Evolutionary conservation across 2,888 invertebrate species (phyloP).

Genomic region (Nomada ruficornis): DNA sequence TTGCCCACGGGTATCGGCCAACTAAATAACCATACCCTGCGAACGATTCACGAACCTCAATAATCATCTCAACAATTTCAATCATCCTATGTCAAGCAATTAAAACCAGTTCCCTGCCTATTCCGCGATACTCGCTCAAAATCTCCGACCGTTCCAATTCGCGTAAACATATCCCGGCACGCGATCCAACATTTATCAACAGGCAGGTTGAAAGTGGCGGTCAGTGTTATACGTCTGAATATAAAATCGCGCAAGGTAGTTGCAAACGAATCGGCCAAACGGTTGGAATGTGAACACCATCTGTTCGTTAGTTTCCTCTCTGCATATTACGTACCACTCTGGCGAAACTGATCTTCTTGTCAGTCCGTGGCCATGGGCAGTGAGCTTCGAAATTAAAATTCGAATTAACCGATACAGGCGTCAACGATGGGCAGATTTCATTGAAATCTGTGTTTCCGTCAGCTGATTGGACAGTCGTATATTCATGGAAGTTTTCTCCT

Average conservation of each 20-base stretch:
- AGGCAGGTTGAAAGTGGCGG: conserved; percentile 43
- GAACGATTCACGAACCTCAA: background rate
- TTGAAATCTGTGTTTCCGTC: conserved; percentile 15
- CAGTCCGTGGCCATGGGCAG: conserved; percentile 13
- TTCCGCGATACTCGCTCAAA: conserved; percentile 1
- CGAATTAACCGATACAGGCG: background rate
- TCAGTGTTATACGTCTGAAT: conserved; percentile 52
- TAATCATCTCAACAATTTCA: conserved; percentile 27
- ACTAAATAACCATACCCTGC: background rate
- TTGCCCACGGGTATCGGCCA: background rate
- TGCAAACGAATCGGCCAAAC: conserved; percentile 36
- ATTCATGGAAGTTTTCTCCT: too few relatives aligned
- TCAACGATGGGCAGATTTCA: conserved; percentile 3
- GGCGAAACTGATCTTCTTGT: conserved; percentile 43
- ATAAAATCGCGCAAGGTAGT: conserved; percentile 37
- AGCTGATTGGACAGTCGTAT: conserved; percentile 11
- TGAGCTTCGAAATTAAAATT: conserved; percentile 43
- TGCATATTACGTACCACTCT: conserved; percentile 27
- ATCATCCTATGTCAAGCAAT: conserved; percentile 5
- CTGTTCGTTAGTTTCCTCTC: conserved; percentile 36
- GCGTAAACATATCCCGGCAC: conserved; percentile 23
- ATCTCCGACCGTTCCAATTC: background rate
- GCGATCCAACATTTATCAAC: conserved; percentile 42
- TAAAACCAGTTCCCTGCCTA: conserved; percentile 6
- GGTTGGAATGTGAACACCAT: conserved; percentile 47